Conservation (phyloP, 2,797 vertebrate genomes). For the Agapornis canus region DNA sequence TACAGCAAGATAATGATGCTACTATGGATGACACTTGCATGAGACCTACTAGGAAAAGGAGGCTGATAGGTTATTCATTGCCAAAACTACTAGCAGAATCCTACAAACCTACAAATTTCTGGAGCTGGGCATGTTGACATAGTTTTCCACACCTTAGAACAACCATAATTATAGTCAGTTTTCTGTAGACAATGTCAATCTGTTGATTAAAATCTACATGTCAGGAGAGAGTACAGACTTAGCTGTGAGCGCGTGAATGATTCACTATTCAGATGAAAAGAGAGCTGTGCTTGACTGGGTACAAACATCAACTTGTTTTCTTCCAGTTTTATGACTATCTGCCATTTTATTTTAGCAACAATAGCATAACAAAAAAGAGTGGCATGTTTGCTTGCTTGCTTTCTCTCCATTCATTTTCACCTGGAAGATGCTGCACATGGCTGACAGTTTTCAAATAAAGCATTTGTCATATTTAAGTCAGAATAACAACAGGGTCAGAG, state of each 20-base stretch:
- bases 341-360: slow-evolving; percentile 21
- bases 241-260: slow-evolving; percentile 24
- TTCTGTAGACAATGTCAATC: neutral
- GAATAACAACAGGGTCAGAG: slow-evolving; percentile 19
- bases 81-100: neutral
- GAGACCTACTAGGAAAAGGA: neutral
- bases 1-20: neutral
- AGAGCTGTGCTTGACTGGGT: neutral
- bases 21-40: rapidly evolving
- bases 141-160: neutral
- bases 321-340: slow-evolving; percentile 29
- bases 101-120: neutral
- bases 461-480: slow-evolving; percentile 6
- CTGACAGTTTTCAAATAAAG: slow-evolving; percentile 39
- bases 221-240: slow-evolving; percentile 26
- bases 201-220: slow-evolving; percentile 40
- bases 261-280: slow-evolving; percentile 51
- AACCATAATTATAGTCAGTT: neutral
- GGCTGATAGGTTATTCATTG: neutral
- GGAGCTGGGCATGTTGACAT: neutral
- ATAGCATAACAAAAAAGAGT: neutral
- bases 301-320: slow-evolving; percentile 37
- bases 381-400: neutral
- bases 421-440: neutral
- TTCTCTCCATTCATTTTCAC: neutral